These are phyloP conservation scores for Myopa tessellatipennis DNA, from an alignment of 2,888 invertebrate genomes.

Conservation along the genomic window DNA sequence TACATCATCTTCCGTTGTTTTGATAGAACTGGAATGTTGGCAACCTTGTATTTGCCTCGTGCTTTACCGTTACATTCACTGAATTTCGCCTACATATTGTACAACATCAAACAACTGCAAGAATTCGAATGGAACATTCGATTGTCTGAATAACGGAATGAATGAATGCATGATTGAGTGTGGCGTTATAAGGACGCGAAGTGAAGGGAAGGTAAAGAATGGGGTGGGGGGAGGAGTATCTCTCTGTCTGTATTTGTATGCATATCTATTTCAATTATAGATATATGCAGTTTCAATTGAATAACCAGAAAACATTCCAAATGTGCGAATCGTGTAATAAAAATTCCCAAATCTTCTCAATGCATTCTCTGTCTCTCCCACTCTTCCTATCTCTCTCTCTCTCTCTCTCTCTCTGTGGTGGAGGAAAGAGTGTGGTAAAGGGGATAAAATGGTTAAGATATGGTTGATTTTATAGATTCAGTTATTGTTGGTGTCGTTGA, in stretches of 20 bases:
- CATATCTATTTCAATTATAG: too few species aligned
- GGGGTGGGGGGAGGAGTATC: not conserved
- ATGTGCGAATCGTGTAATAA: slow-evolving; percentile 36
- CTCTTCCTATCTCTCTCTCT: not conserved
- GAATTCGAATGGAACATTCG: not conserved
- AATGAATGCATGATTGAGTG: slow-evolving; percentile 12
- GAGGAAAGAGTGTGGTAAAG: too few species aligned
- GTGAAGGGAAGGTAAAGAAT: not conserved
- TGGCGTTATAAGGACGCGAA: not conserved
- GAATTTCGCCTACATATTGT: not conserved
- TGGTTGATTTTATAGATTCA: too few species aligned
- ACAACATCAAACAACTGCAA: not conserved
- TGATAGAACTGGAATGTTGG: not conserved
- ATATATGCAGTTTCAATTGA: slow-evolving; percentile 47
- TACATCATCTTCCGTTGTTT: not conserved
- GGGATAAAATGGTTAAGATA: too few species aligned
- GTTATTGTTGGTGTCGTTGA: too few species aligned
- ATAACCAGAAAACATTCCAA: slow-evolving; percentile 45
- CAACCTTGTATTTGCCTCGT: not conserved
- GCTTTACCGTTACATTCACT: not conserved
- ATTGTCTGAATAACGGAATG: slow-evolving; percentile 8
- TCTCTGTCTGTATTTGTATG: not conserved
- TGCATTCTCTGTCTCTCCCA: not conserved
- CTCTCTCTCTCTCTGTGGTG: too few species aligned
- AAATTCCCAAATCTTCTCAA: slow-evolving; percentile 32